Conservation (phyloP, 2,113 vertebrate species). For the Cichladusa arquata region DNA sequence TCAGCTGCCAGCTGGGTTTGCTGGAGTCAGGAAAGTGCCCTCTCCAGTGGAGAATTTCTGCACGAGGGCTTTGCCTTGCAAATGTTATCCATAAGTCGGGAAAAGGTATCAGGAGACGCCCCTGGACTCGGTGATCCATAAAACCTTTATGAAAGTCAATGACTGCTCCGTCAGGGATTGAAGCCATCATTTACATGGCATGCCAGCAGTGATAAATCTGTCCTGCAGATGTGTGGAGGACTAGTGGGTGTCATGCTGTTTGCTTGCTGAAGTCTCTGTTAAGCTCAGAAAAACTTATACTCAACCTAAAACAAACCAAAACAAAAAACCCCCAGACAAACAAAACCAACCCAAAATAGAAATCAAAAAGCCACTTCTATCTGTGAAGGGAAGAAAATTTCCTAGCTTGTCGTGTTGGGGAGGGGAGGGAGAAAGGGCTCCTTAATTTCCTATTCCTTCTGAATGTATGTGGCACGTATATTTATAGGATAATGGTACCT, state of each 20-base stretch:
- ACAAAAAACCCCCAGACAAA: neutral
- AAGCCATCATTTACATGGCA: constrained; percentile 42
- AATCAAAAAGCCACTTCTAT: neutral
- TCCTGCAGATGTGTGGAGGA: neutral
- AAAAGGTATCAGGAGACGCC: constrained; percentile 16
- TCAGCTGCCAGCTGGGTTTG: constrained; percentile 49
- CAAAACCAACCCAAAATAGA: neutral
- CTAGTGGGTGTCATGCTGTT: neutral
- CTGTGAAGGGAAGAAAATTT: neutral
- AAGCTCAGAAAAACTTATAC: constrained; percentile 11
- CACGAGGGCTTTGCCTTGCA: constrained; percentile 65
- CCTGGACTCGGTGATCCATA: constrained; percentile 56
- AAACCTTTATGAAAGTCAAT: constrained; percentile 72
- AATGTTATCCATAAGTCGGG: constrained; percentile 58
- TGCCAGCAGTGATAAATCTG: constrained; percentile 23
- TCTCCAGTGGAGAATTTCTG: constrained; percentile 59
- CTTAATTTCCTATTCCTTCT: constrained; percentile 21
- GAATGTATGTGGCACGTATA: constrained; percentile 25
- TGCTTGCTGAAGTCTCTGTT: neutral
- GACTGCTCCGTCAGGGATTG: constrained; percentile 47
- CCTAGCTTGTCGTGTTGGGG: neutral
- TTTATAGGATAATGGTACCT: constrained; percentile 62
- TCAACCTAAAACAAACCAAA: neutral
- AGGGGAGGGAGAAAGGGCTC: neutral
- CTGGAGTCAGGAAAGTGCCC: constrained; percentile 58